Evolutionary conservation across 2,888 invertebrate species (phyloP).

Genomic region (Augiades crinisus): DNA sequence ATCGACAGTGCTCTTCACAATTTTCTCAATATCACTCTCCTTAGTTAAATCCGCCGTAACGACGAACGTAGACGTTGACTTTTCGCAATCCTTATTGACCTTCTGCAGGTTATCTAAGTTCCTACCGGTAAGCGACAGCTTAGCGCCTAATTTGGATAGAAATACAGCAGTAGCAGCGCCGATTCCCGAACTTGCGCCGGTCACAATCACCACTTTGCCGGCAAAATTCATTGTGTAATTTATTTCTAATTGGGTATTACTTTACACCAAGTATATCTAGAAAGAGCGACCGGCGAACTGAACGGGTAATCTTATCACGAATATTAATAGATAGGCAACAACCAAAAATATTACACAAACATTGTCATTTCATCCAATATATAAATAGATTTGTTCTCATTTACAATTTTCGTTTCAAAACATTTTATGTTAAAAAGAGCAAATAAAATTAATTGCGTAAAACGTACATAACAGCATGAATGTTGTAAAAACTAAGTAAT

Average conservation of each 20-base stretch:
- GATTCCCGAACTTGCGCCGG: constrained; percentile 93
- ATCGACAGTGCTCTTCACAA: constrained; percentile 86
- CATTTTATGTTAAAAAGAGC: too few species aligned
- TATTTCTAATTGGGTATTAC: too few species aligned
- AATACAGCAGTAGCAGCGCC: constrained; percentile 91
- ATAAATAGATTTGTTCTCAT: too few species aligned
- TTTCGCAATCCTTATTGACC: constrained; percentile 62
- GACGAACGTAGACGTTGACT: constrained; percentile 72
- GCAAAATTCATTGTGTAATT: constrained; percentile 79
- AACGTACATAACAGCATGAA: too few species aligned
- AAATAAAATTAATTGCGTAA: too few species aligned
- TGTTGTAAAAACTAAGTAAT: too few species aligned
- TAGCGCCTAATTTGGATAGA: constrained; percentile 88
- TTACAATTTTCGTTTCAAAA: too few species aligned
- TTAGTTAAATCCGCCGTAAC: constrained; percentile 87
- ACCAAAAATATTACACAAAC: constrained; percentile 24
- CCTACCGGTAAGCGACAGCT: constrained; percentile 86
- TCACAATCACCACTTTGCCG: constrained; percentile 88
- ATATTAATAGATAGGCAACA: constrained; percentile 35
- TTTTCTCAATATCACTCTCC: constrained; percentile 86
- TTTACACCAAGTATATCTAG: neutral
- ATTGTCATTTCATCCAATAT: neutral
- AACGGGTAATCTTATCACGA: constrained; percentile 28
- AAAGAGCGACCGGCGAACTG: constrained; percentile 4
- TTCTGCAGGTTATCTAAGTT: constrained; percentile 83